Conservation (phyloP, 2,113 vertebrate species). For the Lophura nycthemera region DNA sequence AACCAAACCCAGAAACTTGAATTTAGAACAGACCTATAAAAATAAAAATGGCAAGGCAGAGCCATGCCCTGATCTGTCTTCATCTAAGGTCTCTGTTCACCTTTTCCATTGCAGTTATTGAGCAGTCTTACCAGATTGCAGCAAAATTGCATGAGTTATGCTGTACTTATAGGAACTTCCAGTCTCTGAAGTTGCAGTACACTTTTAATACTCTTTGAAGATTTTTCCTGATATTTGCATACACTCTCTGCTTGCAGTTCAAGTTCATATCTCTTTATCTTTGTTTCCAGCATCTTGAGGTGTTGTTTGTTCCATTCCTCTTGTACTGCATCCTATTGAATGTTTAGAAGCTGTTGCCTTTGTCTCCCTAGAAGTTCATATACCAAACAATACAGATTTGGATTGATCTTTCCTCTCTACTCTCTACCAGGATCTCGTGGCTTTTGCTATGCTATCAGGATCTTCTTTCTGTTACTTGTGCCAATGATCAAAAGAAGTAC, state of each 20-base stretch:
- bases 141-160: accelerated
- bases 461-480: neutral
- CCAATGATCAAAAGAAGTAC: neutral
- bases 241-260: neutral
- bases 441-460: neutral
- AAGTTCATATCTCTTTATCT: neutral
- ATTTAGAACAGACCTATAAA: neutral
- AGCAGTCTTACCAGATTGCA: neutral
- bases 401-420: neutral
- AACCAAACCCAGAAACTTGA: neutral
- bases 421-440: accelerated
- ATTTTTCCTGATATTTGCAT: neutral
- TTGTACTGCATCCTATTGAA: neutral
- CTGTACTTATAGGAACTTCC: neutral
- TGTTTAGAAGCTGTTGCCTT: neutral
- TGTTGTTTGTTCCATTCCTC: neutral
- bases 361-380: neutral
- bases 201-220: neutral
- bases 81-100: neutral
- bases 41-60: neutral
- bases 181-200: neutral
- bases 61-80: neutral
- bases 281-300: neutral
- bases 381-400: neutral
- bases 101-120: neutral